A percentile compares a stretch with the other conserved stretches of the same genome.
These are phyloP conservation scores for Incurvaria masculella DNA, from an alignment of 2,888 invertebrate genomes.

Conservation along the genomic window DNA sequence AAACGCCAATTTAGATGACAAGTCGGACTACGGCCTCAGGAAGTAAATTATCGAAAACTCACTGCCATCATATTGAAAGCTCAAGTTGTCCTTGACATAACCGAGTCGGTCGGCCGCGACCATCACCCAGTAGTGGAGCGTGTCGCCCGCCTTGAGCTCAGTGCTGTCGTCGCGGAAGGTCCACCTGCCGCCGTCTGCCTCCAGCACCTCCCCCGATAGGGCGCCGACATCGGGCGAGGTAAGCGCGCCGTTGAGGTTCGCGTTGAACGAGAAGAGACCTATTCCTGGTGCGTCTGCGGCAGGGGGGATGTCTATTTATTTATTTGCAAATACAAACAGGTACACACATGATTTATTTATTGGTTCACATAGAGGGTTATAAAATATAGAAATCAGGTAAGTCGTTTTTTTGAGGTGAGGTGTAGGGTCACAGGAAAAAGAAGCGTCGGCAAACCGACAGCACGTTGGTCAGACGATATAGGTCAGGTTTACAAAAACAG, in stretches of 20 bases:
- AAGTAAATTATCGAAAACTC: not conserved
- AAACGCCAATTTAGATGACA: too few relatives aligned
- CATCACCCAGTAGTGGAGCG: slow-evolving; percentile 60
- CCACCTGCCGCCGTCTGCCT: slow-evolving; percentile 48
- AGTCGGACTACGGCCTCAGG: not conserved
- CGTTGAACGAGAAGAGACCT: slow-evolving; percentile 61
- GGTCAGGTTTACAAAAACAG: too few relatives aligned
- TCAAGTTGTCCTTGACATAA: slow-evolving; percentile 37
- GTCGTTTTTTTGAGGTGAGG: too few relatives aligned
- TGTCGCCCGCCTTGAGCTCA: slow-evolving; percentile 49
- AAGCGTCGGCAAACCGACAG: too few relatives aligned
- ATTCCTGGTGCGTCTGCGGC: slow-evolving; percentile 51
- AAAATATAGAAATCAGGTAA: too few relatives aligned
- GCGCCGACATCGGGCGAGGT: slow-evolving; percentile 46
- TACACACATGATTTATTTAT: too few relatives aligned
- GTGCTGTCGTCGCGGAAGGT: slow-evolving; percentile 40
- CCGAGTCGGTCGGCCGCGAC: slow-evolving; percentile 50
- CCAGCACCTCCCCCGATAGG: slow-evolving; percentile 43
- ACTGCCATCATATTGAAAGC: slow-evolving; percentile 21
- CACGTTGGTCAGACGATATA: too few relatives aligned
- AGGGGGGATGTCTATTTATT: too few relatives aligned
- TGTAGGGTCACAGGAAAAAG: too few relatives aligned
- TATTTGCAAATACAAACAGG: too few relatives aligned
- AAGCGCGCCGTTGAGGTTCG: slow-evolving; percentile 57
- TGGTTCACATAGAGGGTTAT: too few relatives aligned